Conservation (phyloP, 1,140 invertebrate genomes). For the Lutraria rhynchaena region DNA sequence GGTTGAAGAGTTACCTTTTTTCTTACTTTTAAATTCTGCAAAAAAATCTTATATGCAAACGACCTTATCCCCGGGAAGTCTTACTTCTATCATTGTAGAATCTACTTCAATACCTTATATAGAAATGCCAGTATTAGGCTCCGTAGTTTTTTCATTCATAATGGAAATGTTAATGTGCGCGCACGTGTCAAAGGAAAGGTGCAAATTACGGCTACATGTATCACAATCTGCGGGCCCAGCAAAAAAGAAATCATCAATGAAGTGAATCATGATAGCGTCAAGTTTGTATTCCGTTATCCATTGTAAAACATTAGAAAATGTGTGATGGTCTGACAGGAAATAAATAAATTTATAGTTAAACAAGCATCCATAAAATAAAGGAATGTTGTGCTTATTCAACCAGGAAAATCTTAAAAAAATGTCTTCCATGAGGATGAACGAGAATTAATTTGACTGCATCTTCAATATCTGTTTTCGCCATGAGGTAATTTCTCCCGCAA, state of each 20-base stretch:
- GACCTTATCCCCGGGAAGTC: too few species aligned
- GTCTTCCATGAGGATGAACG: constrained; percentile 18
- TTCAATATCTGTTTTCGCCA: constrained; percentile 45
- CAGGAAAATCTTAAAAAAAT: constrained; percentile 37
- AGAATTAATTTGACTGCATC: constrained; percentile 47
- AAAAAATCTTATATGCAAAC: too few species aligned
- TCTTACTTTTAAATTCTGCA: too few species aligned
- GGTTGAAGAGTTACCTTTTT: too few species aligned
- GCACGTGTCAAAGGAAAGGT: too few species aligned
- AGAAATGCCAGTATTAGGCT: constrained; percentile 13
- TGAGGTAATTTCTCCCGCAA: constrained; percentile 18
- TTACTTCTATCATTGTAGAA: too few species aligned
- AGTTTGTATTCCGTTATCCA: constrained; percentile 46
- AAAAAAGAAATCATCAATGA: constrained; percentile 44
- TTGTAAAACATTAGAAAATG: constrained; percentile 29
- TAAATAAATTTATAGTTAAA: constrained; percentile 31
- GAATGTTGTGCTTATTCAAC: background rate
- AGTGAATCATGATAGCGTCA: constrained; percentile 29
- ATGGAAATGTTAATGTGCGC: constrained; percentile 35
- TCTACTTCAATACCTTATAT: too few species aligned
- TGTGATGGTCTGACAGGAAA: constrained; percentile 26
- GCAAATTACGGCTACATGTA: too few species aligned
- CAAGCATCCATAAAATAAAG: constrained; percentile 35
- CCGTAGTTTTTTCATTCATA: constrained; percentile 7
- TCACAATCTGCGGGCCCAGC: constrained; percentile 17